These are phyloP conservation scores for Tylochromis polylepis DNA, from an alignment of 2,113 vertebrate genomes.

Conservation along the genomic window DNA sequence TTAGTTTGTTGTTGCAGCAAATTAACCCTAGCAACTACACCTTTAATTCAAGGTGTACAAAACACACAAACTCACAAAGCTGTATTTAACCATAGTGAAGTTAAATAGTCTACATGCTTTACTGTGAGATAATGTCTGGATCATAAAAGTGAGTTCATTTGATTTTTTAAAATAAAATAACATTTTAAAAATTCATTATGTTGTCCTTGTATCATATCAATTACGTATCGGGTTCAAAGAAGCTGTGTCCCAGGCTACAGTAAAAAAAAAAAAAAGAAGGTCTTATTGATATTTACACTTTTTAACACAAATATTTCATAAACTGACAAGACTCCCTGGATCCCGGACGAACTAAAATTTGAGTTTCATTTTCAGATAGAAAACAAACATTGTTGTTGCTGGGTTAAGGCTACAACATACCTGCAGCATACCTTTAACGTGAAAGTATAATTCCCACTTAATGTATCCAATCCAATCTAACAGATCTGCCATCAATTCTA, in stretches of 20 bases:
- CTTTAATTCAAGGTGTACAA: background rate
- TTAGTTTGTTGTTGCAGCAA: background rate
- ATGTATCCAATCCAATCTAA: background rate
- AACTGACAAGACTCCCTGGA: background rate
- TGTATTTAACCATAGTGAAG: background rate
- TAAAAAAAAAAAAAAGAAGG: background rate
- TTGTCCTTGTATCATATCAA: background rate
- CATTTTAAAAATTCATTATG: background rate
- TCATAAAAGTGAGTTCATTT: background rate
- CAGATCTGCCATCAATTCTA: fast-evolving
- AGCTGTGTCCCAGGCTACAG: background rate
- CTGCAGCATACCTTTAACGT: background rate
- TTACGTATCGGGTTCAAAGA: background rate
- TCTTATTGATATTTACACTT: background rate
- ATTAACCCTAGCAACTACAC: fast-evolving
- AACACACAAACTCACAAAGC: background rate
- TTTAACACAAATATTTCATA: background rate
- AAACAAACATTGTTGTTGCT: background rate
- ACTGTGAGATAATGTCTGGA: background rate
- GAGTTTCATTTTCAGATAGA: background rate
- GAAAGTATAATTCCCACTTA: background rate
- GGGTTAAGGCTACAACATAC: background rate
- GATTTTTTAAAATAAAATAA: background rate
- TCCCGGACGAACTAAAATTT: background rate
- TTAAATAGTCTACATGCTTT: background rate